Conservation (phyloP, 2,888 invertebrate genomes). For the Anaspis maculata region DNA sequence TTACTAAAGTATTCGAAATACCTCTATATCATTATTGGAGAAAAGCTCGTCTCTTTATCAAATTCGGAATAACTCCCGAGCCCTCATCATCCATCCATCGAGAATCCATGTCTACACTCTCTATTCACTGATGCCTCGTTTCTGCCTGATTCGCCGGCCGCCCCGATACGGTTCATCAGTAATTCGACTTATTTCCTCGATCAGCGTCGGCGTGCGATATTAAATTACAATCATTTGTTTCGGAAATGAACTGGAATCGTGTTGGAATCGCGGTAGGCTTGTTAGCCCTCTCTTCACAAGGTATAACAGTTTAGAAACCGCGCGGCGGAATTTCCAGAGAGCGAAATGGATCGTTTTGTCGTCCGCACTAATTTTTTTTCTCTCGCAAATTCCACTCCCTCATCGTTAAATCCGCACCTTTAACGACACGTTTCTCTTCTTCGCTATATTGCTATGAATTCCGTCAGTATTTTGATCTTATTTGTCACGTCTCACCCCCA, state of each 20-base stretch:
- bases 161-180: constrained; percentile 23
- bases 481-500: constrained; percentile 16
- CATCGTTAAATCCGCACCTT: no score
- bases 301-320: constrained; percentile 29
- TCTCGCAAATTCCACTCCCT: constrained; percentile 13
- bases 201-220: constrained; percentile 33
- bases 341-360: no score
- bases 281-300: constrained; percentile 33
- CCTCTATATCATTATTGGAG: no score
- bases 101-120: no score
- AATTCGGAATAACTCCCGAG: no score
- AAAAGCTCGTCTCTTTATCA: no score
- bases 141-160: no score
- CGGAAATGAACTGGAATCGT: constrained; percentile 43
- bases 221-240: constrained; percentile 45
- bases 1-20: no score
- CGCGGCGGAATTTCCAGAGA: no score
- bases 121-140: no score
- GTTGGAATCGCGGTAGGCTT: constrained; percentile 41
- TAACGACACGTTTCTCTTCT: constrained; percentile 23
- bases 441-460: no score
- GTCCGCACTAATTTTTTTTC: constrained; percentile 20
- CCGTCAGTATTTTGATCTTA: constrained; percentile 16
- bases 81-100: no score
- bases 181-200: constrained; percentile 38